These are phyloP conservation scores for Hololepta plana DNA, from an alignment of 2,888 invertebrate species.

Conservation along the genomic window DNA sequence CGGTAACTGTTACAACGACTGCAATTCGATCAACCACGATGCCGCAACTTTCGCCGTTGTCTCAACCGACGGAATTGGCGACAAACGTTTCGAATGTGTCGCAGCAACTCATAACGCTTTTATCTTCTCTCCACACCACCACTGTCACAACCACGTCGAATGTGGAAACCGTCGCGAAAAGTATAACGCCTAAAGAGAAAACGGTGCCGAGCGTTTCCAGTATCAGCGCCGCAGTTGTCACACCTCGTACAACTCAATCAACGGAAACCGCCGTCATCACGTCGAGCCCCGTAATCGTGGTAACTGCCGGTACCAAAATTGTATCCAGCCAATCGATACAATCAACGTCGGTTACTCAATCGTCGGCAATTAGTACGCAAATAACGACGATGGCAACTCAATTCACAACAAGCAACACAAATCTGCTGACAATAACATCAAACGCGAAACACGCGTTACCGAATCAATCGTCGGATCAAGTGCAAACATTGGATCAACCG, in stretches of 20 bases:
- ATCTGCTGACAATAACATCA: too few relatives aligned
- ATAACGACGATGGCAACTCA: too few relatives aligned
- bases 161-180: slow-evolving; percentile 27
- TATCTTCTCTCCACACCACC: slow-evolving; percentile 45
- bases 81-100: slow-evolving; percentile 55
- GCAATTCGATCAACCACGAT: slow-evolving; percentile 30
- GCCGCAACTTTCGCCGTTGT: slow-evolving; percentile 51
- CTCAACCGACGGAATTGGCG: slow-evolving; percentile 52
- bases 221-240: slow-evolving; percentile 9
- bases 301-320: too few relatives aligned
- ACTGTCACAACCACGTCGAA: slow-evolving; percentile 33
- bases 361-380: too few relatives aligned
- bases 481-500: too few relatives aligned
- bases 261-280: slow-evolving; percentile 4
- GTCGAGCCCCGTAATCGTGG: too few relatives aligned
- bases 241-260: slow-evolving; percentile 11
- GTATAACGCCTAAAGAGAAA: slow-evolving; percentile 17
- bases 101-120: slow-evolving; percentile 44
- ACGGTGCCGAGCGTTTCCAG: not conserved
- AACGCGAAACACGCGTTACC: too few relatives aligned
- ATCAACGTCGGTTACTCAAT: too few relatives aligned
- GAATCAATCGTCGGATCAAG: too few relatives aligned
- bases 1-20: slow-evolving; percentile 15
- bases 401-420: too few relatives aligned
- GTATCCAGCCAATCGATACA: too few relatives aligned